These are phyloP conservation scores for Cataglyphis hispanica DNA, from an alignment of 1,140 invertebrate species.

Conservation along the genomic window DNA sequence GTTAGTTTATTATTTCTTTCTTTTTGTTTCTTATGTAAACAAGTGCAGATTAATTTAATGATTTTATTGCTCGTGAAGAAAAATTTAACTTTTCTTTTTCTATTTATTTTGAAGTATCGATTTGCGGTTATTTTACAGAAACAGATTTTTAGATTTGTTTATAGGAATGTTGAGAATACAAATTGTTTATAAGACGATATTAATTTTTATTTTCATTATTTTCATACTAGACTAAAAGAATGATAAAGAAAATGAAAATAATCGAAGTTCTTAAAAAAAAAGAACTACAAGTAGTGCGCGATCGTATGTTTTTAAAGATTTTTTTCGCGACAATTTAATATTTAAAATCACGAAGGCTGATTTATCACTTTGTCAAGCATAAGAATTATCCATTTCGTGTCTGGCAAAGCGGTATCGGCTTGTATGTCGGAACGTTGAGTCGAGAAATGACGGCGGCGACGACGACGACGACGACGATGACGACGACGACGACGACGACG, in stretches of 20 bases:
- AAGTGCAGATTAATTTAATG: not conserved
- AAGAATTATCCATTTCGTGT: constrained; percentile 72
- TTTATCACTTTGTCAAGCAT: constrained; percentile 65
- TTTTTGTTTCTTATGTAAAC: constrained; percentile 9
- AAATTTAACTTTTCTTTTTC: not conserved
- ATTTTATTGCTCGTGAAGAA: constrained; percentile 9
- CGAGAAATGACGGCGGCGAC: not conserved
- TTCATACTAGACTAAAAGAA: not conserved
- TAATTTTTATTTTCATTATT: not conserved
- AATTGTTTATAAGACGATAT: not conserved
- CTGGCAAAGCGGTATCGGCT: constrained; percentile 67
- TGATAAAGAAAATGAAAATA: not conserved
- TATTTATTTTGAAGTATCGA: not conserved
- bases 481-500: constrained; percentile 59
- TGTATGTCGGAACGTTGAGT: constrained; percentile 64
- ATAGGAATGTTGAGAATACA: not conserved
- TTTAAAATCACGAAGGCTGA: constrained; percentile 26
- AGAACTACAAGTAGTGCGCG: not conserved
- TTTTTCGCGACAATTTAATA: constrained; percentile 40
- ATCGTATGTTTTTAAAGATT: not conserved
- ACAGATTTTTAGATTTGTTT: constrained; percentile 23
- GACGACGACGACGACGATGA: not conserved
- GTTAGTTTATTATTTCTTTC: constrained; percentile 6
- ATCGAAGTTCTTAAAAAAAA: not conserved
- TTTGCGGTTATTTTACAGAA: constrained; percentile 1